Evolutionary conservation across 2,113 vertebrate genomes (phyloP).

Genomic region (Trogon melanurus): DNA sequence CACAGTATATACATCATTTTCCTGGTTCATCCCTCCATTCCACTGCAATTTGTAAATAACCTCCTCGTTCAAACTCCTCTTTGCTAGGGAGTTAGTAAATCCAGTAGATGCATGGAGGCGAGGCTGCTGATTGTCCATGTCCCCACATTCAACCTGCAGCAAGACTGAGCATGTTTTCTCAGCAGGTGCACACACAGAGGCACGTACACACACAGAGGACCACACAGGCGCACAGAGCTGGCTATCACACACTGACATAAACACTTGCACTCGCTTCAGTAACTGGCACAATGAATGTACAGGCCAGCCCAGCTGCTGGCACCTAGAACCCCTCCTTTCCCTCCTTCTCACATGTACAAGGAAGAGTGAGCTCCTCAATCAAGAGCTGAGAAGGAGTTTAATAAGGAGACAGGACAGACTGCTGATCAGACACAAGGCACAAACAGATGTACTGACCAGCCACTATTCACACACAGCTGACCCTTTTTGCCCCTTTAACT

Average conservation of each 20-base stretch:
- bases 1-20: background rate
- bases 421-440: background rate
- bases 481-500: background rate
- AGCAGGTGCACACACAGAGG: background rate
- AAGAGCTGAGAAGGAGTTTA: background rate
- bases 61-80: background rate
- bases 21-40: background rate
- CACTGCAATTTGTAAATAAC: background rate
- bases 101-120: background rate
- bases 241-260: background rate
- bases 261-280: fast-evolving
- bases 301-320: background rate
- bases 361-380: background rate
- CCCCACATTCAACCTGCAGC: background rate
- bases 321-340: background rate
- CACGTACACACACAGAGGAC: no score
- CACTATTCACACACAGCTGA: background rate
- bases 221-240: background rate
- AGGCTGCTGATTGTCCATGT: background rate
- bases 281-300: fast-evolving
- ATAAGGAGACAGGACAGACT: background rate
- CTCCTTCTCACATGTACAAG: background rate
- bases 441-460: background rate
- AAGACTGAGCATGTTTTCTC: background rate
- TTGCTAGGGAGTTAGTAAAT: background rate